Percentiles rank a stretch among this genome's conserved stretches.
These are phyloP conservation scores for Semnornis frantzii DNA, from an alignment of 2,113 vertebrate genomes.

Conservation along the genomic window DNA sequence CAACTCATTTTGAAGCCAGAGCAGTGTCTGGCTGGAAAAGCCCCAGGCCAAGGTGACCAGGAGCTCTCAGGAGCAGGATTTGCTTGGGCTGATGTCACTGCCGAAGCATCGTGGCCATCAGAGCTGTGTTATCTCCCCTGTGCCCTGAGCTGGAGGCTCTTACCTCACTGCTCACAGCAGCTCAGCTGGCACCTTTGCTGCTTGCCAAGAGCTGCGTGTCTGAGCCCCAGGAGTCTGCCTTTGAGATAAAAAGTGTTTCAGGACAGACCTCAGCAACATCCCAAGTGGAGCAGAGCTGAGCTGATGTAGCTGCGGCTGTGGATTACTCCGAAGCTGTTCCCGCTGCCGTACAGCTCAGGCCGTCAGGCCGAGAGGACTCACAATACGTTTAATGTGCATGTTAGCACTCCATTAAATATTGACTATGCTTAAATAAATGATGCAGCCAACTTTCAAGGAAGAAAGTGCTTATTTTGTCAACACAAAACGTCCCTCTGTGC, in stretches of 20 bases:
- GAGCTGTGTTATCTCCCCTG: not conserved
- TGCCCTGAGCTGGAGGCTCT: not conserved
- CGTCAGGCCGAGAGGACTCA: not conserved
- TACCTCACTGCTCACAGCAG: fast-evolving
- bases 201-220: not conserved
- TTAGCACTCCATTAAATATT: slow-evolving; percentile 66
- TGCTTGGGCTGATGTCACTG: not conserved
- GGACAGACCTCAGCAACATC: not conserved
- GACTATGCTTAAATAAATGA: slow-evolving; percentile 62
- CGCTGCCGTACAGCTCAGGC: not conserved
- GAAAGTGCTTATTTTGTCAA: slow-evolving; percentile 59
- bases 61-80: not conserved
- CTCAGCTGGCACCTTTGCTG: not conserved
- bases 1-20: not conserved
- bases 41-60: fast-evolving
- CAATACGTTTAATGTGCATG: slow-evolving; percentile 36
- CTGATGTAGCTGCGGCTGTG: not conserved
- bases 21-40: no score
- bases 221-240: not conserved
- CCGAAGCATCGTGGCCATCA: fast-evolving
- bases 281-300: not conserved
- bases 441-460: slow-evolving; percentile 52
- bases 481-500: slow-evolving; percentile 38
- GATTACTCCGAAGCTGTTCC: not conserved
- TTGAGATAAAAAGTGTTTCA: not conserved